Evolutionary conservation across 2,888 invertebrate genomes (phyloP).

Genomic region (Campoplex nolae): DNA sequence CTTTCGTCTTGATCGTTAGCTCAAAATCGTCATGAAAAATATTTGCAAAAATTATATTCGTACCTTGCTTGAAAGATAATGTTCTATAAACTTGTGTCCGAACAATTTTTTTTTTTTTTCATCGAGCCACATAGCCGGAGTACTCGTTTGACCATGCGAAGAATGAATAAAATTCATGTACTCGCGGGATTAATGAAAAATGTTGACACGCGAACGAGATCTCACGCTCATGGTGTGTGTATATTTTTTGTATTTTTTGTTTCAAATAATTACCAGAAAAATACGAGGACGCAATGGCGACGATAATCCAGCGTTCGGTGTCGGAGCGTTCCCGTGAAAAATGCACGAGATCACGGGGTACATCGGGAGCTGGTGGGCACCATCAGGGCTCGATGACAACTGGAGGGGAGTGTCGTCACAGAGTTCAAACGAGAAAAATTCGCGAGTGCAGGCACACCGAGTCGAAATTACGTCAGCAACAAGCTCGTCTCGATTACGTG

Average conservation of each 20-base stretch:
- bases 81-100: too few relatives aligned
- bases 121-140: neutral
- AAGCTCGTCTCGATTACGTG: slow-evolving; percentile 85
- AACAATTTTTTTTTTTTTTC: neutral
- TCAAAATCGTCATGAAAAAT: too few relatives aligned
- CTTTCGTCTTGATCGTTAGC: too few relatives aligned
- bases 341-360: slow-evolving; percentile 76
- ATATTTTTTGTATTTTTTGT: neutral
- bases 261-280: slow-evolving; percentile 75
- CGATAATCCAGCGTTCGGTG: slow-evolving; percentile 85
- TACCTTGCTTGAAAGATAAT: too few relatives aligned
- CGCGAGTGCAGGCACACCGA: slow-evolving; percentile 79
- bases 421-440: slow-evolving; percentile 74
- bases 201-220: neutral
- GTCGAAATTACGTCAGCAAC: slow-evolving; percentile 81
- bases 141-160: neutral
- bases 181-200: neutral
- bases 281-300: slow-evolving; percentile 79
- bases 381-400: slow-evolving; percentile 66
- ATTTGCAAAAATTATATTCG: too few relatives aligned
- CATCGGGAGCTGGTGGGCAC: slow-evolving; percentile 53
- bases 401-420: slow-evolving; percentile 79
- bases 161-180: neutral
- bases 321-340: slow-evolving; percentile 85
- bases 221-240: neutral